Evolutionary conservation across 1,140 invertebrate genomes (phyloP).

Genomic region (Trachelipus rathkii): DNA sequence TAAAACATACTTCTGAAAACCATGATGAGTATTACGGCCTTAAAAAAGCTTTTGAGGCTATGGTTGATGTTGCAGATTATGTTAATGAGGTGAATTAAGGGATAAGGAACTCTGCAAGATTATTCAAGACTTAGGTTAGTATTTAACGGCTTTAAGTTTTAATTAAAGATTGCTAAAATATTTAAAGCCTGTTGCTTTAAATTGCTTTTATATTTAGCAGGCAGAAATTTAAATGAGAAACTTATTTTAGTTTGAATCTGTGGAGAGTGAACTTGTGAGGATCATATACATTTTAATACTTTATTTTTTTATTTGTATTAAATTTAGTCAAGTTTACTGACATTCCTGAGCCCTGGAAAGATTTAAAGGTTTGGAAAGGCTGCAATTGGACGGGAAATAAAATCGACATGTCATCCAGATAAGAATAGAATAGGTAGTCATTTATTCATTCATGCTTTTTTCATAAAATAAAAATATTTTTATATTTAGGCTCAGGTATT

Average conservation of each 20-base stretch:
- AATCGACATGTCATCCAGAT: constrained; percentile 85
- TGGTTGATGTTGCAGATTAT: constrained; percentile 94
- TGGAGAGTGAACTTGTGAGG: too few species aligned
- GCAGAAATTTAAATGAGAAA: background rate
- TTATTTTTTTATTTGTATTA: background rate
- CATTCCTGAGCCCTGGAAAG: constrained; percentile 61
- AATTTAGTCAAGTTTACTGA: constrained; percentile 41
- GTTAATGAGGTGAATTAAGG: constrained; percentile 97
- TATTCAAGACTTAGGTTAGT: constrained; percentile 65
- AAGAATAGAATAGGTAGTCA: constrained; percentile 70
- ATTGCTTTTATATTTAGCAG: background rate
- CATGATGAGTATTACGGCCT: constrained; percentile 52
- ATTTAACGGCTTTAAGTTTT: too few species aligned
- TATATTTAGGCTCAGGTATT: too few species aligned
- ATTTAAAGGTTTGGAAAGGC: constrained; percentile 82
- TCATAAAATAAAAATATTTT: too few species aligned
- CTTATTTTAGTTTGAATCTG: too few species aligned
- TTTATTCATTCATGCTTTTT: too few species aligned
- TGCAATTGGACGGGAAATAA: constrained; percentile 87
- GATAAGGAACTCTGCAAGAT: constrained; percentile 89
- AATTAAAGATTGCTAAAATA: too few species aligned
- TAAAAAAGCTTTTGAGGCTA: constrained; percentile 85
- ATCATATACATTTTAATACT: constrained; percentile 44
- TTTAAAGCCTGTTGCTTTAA: too few species aligned
- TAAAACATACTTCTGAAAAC: constrained; percentile 79